Evolutionary conservation across 2,888 invertebrate genomes (phyloP).

Genomic region (Clusia tigrina): DNA sequence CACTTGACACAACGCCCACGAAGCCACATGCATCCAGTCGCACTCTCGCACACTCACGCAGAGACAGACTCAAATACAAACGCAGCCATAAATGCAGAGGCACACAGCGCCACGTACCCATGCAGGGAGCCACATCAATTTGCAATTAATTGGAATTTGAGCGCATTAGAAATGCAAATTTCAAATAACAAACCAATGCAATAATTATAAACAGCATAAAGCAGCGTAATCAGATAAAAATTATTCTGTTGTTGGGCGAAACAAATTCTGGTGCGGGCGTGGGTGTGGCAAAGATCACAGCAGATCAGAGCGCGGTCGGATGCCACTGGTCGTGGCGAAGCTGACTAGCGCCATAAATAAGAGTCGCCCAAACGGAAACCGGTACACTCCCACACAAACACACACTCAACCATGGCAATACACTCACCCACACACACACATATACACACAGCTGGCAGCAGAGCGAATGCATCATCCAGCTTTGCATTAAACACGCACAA

Average conservation of each 20-base stretch:
- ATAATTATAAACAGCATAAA: conserved; percentile 6
- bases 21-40: conserved; percentile 16
- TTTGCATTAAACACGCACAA: too few relatives aligned
- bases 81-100: conserved; percentile 14
- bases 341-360: too few relatives aligned
- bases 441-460: conserved; percentile 32
- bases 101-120: conserved; percentile 32
- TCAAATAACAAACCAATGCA: background rate
- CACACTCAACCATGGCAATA: background rate
- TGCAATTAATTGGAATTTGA: conserved; percentile 3
- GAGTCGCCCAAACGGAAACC: conserved; percentile 11
- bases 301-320: background rate
- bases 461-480: background rate
- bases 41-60: conserved; percentile 24
- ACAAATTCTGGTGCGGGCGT: too few relatives aligned
- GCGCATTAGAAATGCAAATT: conserved; percentile 5
- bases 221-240: conserved; percentile 23
- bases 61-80: conserved; percentile 5
- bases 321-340: background rate
- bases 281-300: too few relatives aligned
- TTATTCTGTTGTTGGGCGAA: conserved; percentile 25
- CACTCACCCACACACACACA: conserved; percentile 31
- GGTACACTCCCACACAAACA: too few relatives aligned
- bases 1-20: background rate
- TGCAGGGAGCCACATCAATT: background rate